Percentiles rank a stretch among this genome's conserved stretches.
Conservation (phyloP, 1,140 invertebrate species). For the Lysiphlebus fabarum region DNA sequence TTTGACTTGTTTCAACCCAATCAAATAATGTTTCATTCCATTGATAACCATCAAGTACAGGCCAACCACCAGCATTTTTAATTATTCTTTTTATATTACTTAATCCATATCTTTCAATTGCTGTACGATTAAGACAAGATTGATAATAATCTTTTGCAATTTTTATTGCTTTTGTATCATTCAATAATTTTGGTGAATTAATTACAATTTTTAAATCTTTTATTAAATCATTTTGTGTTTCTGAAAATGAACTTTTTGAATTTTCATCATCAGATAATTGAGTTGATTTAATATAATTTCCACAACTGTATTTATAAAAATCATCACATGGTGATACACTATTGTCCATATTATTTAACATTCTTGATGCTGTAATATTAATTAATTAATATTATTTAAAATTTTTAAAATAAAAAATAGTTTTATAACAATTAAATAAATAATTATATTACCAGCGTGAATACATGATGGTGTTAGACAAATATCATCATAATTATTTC, state of each 20-base stretch:
- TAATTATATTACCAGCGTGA: slow-evolving; percentile 57
- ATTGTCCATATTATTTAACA: slow-evolving; percentile 58
- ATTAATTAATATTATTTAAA: neutral
- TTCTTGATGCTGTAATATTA: slow-evolving; percentile 48
- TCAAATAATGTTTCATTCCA: slow-evolving; percentile 74
- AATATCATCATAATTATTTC: slow-evolving; percentile 33
- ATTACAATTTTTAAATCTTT: slow-evolving; percentile 74
- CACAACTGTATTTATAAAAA: slow-evolving; percentile 74
- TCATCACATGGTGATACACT: slow-evolving; percentile 71
- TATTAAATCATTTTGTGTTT: slow-evolving; percentile 75
- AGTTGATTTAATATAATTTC: slow-evolving; percentile 42
- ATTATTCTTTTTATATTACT: slow-evolving; percentile 69
- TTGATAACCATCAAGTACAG: slow-evolving; percentile 71
- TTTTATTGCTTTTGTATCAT: slow-evolving; percentile 71
- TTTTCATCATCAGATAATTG: slow-evolving; percentile 65
- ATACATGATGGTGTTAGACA: slow-evolving; percentile 67
- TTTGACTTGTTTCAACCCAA: slow-evolving; percentile 81
- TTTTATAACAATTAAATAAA: neutral
- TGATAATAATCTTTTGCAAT: slow-evolving; percentile 76
- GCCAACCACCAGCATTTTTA: slow-evolving; percentile 83
- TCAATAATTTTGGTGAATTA: slow-evolving; percentile 62
- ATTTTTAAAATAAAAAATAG: neutral
- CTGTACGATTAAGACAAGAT: slow-evolving; percentile 85
- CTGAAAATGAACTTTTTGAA: slow-evolving; percentile 74
- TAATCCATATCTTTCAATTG: slow-evolving; percentile 73